Evolutionary conservation across 1,140 invertebrate genomes (phyloP), one percentile per base, ranked within the genome.

Genomic region (Drosophila kanapiae): DNA sequence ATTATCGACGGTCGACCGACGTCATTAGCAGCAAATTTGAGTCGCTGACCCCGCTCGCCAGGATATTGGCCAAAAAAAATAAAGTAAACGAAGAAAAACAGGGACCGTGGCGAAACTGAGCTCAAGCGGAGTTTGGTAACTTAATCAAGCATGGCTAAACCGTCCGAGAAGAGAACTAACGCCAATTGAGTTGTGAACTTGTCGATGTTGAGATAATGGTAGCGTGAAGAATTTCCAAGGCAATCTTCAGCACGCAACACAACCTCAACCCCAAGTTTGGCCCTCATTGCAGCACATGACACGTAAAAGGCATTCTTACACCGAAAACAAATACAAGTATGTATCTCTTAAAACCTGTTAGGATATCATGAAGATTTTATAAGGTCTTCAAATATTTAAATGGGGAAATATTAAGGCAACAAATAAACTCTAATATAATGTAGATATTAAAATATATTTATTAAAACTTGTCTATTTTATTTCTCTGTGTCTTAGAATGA

Each of bases 1-100:
- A 88, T 88, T 88, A 88, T 90, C 82, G 85, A 64, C 82, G 85
- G 86, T 90, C 81, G 82, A 88, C 85, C 85, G 54, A 78, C 35
- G 85, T 83, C 85, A 88, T 90, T 88, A 88, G 85, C 85, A 82
- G 85, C 65, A 70, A 51, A 85, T 88, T 88, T 82, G 78, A 67
- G 45, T 72, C 84, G 43, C 85, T 56, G 67, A 48, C 60, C 65
- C 75, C 53, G 38, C 67, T 59, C 80, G 47, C 49, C 80, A 40
- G 68, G 63, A 75, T 23, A 16, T 63, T 72, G 67, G 68, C 53
- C 67, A 71, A 31, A 6, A 27, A 11, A 29, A 53, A n/a, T n/a
- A n/a, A n/a, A n/a, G n/a, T n/a, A n/a, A 42, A 29, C 23, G 6
- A 45, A n/a, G 10, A 33, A 33, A 33, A 29, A 51, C n/a, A 51